phyloP scores from a whole-genome alignment of 2,113 vertebrate genomes.

The Jacana jacana region DNA sequence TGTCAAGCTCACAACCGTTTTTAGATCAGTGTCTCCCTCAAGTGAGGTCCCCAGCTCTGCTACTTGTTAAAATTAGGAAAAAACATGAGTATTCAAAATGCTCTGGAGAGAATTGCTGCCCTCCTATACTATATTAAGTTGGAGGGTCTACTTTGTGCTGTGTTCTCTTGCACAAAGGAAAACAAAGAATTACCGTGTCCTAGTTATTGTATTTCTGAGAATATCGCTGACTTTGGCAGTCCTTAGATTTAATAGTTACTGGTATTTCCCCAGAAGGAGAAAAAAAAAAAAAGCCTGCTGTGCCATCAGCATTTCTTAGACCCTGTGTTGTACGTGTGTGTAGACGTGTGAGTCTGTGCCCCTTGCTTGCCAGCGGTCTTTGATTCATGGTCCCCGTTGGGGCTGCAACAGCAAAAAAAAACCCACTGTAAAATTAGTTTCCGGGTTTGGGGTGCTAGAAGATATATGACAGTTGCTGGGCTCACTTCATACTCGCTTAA shows the following conservation, averaged over 20 bases:
- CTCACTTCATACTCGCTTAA: not conserved
- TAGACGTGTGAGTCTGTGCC: rapidly evolving
- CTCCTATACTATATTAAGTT: not conserved
- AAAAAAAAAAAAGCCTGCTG: not conserved
- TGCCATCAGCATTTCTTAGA: rapidly evolving
- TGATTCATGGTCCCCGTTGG: rapidly evolving
- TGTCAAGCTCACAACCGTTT: not conserved
- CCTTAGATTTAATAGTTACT: not conserved
- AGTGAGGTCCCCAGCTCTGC: not conserved
- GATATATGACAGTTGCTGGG: not conserved
- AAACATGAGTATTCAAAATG: not conserved
- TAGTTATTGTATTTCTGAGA: not conserved
- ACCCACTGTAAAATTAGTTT: not conserved
- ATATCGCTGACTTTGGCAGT: not conserved
- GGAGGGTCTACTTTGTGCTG: not conserved
- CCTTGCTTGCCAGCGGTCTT: not conserved
- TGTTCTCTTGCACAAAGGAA: not conserved
- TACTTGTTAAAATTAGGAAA: not conserved
- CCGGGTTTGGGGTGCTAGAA: not conserved
- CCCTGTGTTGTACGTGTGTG: not conserved
- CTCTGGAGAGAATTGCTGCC: rapidly evolving
- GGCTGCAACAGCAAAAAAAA: not conserved
- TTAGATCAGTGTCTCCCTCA: not conserved
- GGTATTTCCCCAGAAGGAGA: not conserved
- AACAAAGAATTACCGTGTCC: not conserved